These are phyloP conservation scores for Glaucomys volans DNA, from an alignment of 2,113 vertebrate species.

Conservation along the genomic window DNA sequence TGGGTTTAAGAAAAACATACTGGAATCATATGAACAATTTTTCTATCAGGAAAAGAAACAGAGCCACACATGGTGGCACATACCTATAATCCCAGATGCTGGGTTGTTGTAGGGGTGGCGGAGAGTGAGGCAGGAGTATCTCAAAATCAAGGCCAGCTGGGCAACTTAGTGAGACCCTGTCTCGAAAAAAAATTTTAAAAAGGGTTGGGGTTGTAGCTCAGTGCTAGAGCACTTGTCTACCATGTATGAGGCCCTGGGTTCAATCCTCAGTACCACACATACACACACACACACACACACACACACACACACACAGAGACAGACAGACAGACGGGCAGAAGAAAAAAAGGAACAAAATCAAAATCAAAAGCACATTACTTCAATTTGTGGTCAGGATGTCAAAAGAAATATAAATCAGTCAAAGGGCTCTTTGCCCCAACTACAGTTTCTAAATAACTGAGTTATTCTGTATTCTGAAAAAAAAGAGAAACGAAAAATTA, in stretches of 20 bases:
- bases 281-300: no score
- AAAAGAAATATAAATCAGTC: slow-evolving; percentile 46
- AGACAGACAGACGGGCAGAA: no score
- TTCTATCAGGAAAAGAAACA: slow-evolving; percentile 38
- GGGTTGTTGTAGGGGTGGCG: no score
- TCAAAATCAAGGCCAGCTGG: neutral
- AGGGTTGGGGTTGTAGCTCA: no score
- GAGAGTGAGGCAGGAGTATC: neutral
- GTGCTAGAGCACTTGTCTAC: no score
- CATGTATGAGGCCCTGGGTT: no score
- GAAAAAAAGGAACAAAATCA: neutral
- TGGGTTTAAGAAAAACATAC: slow-evolving; percentile 7
- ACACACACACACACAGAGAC: no score
- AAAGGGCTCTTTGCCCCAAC: neutral
- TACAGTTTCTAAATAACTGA: slow-evolving; percentile 57
- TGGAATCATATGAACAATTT: neutral
- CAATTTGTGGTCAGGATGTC: slow-evolving; percentile 41
- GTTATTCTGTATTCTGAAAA: neutral
- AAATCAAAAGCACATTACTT: slow-evolving; percentile 52
- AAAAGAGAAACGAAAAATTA: neutral
- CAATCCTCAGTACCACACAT: no score
- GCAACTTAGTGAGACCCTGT: neutral
- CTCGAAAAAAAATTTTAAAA: neutral
- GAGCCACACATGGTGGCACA: neutral
- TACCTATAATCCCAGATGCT: neutral